Evolutionary conservation across 1,140 invertebrate species (phyloP).

Genomic region (Lycorma delicatula): DNA sequence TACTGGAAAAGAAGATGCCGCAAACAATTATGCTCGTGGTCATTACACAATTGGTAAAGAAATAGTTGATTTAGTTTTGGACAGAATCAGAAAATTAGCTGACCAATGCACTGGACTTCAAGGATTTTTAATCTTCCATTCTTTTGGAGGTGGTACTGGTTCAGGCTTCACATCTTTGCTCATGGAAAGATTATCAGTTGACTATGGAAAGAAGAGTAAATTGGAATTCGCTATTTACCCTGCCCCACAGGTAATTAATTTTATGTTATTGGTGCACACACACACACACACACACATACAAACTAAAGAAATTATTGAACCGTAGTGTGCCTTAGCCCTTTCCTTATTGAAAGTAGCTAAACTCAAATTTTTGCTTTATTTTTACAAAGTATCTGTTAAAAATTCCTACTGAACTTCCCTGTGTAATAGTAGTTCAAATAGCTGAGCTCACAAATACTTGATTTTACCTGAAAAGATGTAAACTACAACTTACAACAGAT

Average conservation of each 20-base stretch:
- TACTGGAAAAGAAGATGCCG: conserved; percentile 60
- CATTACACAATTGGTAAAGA: conserved; percentile 63
- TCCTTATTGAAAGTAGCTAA: too few relatives aligned
- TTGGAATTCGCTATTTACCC: conserved; percentile 62
- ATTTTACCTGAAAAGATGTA: too few relatives aligned
- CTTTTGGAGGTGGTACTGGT: conserved; percentile 67
- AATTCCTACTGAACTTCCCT: too few relatives aligned
- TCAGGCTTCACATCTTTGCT: conserved; percentile 58
- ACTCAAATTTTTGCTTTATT: too few relatives aligned
- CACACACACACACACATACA: too few relatives aligned
- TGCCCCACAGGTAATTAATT: conserved; percentile 52
- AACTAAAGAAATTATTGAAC: too few relatives aligned
- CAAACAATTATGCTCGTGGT: conserved; percentile 73
- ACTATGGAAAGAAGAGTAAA: conserved; percentile 59
- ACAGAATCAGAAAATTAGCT: conserved; percentile 46
- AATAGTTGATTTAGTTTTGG: conserved; percentile 53
- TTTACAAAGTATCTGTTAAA: not conserved
- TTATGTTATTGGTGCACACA: too few relatives aligned
- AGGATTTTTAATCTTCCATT: conserved; percentile 63
- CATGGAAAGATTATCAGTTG: conserved; percentile 56
- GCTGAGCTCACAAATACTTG: too few relatives aligned
- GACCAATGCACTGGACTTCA: conserved; percentile 49
- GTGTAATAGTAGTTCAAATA: too few relatives aligned
- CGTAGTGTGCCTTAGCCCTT: too few relatives aligned
- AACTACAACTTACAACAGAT: too few relatives aligned